Base-by-base conservation (phyloP, 2,113 vertebrate species). In the Monopterus albus region DNA sequence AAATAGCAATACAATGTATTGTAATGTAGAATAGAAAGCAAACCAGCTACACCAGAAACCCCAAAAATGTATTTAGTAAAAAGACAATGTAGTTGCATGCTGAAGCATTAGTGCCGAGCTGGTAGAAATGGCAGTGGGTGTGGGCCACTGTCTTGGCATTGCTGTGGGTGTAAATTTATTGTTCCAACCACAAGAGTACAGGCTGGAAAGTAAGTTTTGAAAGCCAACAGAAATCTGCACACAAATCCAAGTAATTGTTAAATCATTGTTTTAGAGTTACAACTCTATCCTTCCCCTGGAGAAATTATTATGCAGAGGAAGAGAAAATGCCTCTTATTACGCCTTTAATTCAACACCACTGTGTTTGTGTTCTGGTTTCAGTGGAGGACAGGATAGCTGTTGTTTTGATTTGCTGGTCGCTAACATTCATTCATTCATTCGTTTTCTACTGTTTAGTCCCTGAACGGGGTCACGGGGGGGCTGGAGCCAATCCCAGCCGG, bases 381-480 rank as follows among this genome's bases (percentile, higher is more conserved):
- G 42, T 7, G 0, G 26, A 36, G 8, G 29, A 57, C 60, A 39
- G 45, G 46, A 52, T 58, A 45, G 75, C 53, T 82, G 62, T 81
- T 82, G 79, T 88, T 91, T 82, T 72, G 55, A 89, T 79, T 81
- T 63, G 61, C 52, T 75, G 69, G 73, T 57, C 25, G 18, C 75
- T 67, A 61, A 75, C 81, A 83, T 39, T n/a, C n/a, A n/a, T n/a
- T n/a, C n/a, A n/a, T n/a, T n/a, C n/a, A n/a, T n/a, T n/a, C n/a
- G n/a, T n/a, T n/a, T n/a, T n/a, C n/a, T n/a, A n/a, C n/a, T n/a
- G n/a, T n/a, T n/a, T n/a, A n/a, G n/a, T n/a, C n/a, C n/a, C n/a
- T n/a, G n/a, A n/a, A n/a, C n/a, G n/a, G n/a, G n/a, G n/a, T n/a
- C n/a, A n/a, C n/a, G n/a, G n/a, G n/a, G n/a, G n/a, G n/a, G n/a